Base-by-base conservation (phyloP, 2,888 invertebrate genomes). In the Drosophila sordidula region DNA sequence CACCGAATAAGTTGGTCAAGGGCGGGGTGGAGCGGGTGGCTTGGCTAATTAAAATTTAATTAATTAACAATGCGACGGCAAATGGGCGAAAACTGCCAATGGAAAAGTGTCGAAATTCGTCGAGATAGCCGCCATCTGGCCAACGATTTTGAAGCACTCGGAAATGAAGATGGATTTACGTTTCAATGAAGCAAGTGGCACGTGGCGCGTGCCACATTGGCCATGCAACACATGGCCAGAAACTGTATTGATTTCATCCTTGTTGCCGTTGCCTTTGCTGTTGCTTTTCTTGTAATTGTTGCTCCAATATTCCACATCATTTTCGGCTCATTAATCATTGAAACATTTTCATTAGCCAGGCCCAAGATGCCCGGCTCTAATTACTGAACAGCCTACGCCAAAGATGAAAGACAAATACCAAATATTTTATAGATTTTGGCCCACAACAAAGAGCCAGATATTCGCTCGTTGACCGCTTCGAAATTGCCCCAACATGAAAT, bases 311-410 rank as follows among this genome's bases (percentile, higher is more conserved):
- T 85, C 83, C 87, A 77, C 85, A 83, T 87, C 82, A 83, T 87
- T 87, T 83, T 83, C 87, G 86, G 62, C 86, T 79, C 87, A 83
- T 83, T 83, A 83, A 83, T 83, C 86, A 87, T 56, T 65, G 55
- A 54, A 61, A 49, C 72, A 80, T 77, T 87, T 83, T 79, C 86
- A 82, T 83, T 87, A 78, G 70, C 64, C 68, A 39, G 34, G 42
- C 0, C 50, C 65, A 57, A 78, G 25, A 54, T 71, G 52, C 50
- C 45, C 18, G 50, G 18, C 57, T 70, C 55, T 68, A 61, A 70
- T 77, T 77, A 72, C 68, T n/a, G 39, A 26, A 16, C 45, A 9
- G 39, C 36, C 51, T 25, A 16, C n/a, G 36, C 29, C 18, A 67
- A 52, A 59, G 63, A 59, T 75, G 52, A 62, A 66, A 54, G 51